Conservation (phyloP, 2,113 vertebrate species). For the Antidorcas marsupialis region DNA sequence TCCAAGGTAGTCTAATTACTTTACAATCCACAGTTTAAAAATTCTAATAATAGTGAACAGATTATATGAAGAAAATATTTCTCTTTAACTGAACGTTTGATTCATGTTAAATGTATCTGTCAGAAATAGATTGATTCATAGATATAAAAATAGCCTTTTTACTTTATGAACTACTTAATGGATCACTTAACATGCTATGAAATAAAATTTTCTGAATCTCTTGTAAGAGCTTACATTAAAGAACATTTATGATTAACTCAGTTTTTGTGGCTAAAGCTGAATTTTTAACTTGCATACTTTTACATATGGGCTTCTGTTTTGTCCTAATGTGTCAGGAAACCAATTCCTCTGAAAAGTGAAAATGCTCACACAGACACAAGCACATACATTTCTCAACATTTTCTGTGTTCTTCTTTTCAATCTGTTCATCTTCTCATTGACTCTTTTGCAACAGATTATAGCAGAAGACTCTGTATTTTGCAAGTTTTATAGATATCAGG, state of each 20-base stretch:
- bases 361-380: not conserved
- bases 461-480: not conserved
- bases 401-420: not conserved
- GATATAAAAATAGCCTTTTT: not conserved
- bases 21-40: not conserved
- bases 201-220: not conserved
- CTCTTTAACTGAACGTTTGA: not conserved
- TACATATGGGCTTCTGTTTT: not conserved
- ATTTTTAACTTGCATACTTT: not conserved
- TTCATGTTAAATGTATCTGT: not conserved
- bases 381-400: not conserved
- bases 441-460: not conserved
- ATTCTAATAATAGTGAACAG: not conserved
- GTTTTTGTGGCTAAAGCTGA: not conserved
- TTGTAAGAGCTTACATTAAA: not conserved
- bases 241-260: not conserved
- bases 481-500: not conserved
- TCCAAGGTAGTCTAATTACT: not conserved
- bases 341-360: not conserved
- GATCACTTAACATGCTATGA: not conserved
- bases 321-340: not conserved
- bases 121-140: not conserved
- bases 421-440: not conserved
- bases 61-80: not conserved
- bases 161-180: not conserved